These are phyloP conservation scores for Paramisgurnus dabryanus DNA, from an alignment of 2,113 vertebrate species.

Conservation along the genomic window DNA sequence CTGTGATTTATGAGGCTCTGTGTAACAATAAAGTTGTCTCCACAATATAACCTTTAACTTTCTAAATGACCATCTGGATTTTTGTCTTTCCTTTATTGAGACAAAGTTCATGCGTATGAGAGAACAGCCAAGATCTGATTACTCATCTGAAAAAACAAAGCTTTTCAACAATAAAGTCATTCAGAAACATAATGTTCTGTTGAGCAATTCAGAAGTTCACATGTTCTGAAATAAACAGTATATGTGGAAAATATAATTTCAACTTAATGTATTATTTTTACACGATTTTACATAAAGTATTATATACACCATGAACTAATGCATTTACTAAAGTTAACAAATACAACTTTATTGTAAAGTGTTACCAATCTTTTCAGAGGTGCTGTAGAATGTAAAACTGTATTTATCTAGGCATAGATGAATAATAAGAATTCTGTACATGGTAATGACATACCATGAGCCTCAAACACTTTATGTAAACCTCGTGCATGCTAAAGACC, in stretches of 20 bases:
- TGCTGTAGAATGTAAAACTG: too few relatives aligned
- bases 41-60: background rate
- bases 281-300: too few relatives aligned
- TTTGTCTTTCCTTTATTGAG: background rate
- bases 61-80: background rate
- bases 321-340: too few relatives aligned
- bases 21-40: constrained; percentile 47
- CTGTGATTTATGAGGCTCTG: constrained; percentile 37
- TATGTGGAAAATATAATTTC: background rate
- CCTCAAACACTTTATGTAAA: too few relatives aligned
- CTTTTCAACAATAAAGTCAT: background rate
- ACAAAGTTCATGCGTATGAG: constrained; percentile 11
- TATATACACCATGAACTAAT: too few relatives aligned
- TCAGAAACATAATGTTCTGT: background rate
- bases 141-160: background rate
- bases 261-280: too few relatives aligned
- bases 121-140: background rate
- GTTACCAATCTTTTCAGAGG: too few relatives aligned
- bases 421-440: too few relatives aligned
- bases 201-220: background rate
- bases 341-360: too few relatives aligned
- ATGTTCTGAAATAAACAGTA: background rate
- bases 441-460: too few relatives aligned
- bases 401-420: too few relatives aligned
- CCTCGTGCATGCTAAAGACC: too few relatives aligned